These are phyloP conservation scores for Calidris pugnax DNA, from an alignment of 2,113 vertebrate genomes.

Conservation along the genomic window DNA sequence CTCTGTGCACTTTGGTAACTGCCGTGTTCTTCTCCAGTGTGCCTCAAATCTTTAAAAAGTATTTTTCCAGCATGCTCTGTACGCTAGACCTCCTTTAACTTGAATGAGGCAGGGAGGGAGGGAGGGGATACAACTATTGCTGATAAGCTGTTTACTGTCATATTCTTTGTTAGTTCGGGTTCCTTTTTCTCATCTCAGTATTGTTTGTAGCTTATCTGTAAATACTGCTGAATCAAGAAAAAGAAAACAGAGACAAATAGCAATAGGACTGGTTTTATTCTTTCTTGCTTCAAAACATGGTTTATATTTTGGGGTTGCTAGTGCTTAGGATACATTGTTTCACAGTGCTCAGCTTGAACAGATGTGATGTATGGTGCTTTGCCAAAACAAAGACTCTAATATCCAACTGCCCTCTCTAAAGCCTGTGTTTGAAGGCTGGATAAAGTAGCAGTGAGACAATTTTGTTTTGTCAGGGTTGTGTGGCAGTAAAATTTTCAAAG, in stretches of 20 bases:
- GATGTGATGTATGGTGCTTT: background rate
- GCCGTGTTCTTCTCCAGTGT: rapidly evolving
- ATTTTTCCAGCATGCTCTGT: background rate
- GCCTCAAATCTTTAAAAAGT: background rate
- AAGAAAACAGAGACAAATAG: background rate
- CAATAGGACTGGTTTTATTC: background rate
- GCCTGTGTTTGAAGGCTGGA: background rate
- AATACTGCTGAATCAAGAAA: background rate
- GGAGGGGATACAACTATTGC: background rate
- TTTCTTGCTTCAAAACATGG: background rate
- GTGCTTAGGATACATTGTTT: background rate
- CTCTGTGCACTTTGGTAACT: background rate
- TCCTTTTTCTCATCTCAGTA: background rate
- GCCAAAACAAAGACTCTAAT: background rate
- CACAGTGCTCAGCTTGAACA: background rate
- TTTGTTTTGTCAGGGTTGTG: background rate
- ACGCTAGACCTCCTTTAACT: background rate
- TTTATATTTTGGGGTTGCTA: background rate
- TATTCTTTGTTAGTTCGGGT: background rate
- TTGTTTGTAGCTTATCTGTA: constrained; percentile 21
- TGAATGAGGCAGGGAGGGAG: background rate
- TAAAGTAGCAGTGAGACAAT: background rate
- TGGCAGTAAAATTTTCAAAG: background rate
- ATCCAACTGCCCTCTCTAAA: background rate
- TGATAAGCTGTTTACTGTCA: constrained; percentile 3